Conservation (phyloP, 2,888 invertebrate species). For the Amorpha juglandis region DNA sequence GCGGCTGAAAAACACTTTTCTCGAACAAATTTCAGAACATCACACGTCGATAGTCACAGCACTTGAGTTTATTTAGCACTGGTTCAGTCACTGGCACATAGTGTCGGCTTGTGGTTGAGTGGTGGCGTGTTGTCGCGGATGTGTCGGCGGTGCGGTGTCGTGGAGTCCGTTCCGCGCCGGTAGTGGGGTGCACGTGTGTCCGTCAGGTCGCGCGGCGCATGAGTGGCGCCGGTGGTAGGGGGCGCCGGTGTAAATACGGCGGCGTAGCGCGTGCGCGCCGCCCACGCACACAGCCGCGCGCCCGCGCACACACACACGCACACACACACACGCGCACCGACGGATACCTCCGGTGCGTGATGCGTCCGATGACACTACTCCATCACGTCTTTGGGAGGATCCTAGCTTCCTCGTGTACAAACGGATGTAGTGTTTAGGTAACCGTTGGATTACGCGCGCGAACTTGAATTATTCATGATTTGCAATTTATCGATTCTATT, state of each 20-base stretch:
- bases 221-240: constrained; percentile 82
- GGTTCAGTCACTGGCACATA: constrained; percentile 76
- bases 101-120: constrained; percentile 54
- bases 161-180: constrained; percentile 57
- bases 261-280: constrained; percentile 73
- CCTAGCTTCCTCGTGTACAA: constrained; percentile 46
- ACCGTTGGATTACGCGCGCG: constrained; percentile 38
- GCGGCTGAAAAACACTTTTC: constrained; percentile 72
- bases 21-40: constrained; percentile 73
- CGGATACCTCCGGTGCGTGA: constrained; percentile 32
- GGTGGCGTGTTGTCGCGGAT: constrained; percentile 46
- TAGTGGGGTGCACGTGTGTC: constrained; percentile 78
- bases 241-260: constrained; percentile 81
- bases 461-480: constrained; percentile 40
- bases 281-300: constrained; percentile 60
- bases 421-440: constrained; percentile 49
- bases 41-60: constrained; percentile 75
- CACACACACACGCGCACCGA: constrained; percentile 49
- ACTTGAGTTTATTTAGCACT: constrained; percentile 66
- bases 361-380: constrained; percentile 53
- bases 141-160: constrained; percentile 45
- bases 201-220: constrained; percentile 78
- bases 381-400: constrained; percentile 57
- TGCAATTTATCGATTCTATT: constrained; percentile 37
- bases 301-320: constrained; percentile 47